These are phyloP conservation scores for Condylura cristata DNA, from an alignment of 2,113 vertebrate species.

Conservation along the genomic window DNA sequence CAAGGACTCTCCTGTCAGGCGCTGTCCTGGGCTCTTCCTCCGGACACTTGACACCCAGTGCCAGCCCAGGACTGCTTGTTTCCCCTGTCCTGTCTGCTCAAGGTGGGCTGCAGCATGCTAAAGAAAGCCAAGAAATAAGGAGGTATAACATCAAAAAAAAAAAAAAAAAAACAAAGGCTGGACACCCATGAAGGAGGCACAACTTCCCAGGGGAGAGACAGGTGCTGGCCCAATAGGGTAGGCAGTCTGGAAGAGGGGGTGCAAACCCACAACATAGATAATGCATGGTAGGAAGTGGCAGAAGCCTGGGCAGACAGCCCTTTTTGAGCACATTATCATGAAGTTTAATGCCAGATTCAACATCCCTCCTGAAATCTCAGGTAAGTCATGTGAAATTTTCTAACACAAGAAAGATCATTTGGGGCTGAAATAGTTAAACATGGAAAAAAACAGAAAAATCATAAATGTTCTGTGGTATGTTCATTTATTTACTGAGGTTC, in stretches of 20 bases:
- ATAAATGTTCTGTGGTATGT: not conserved
- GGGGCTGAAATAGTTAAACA: not conserved
- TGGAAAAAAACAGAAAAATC: not conserved
- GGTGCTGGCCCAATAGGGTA: fast-evolving
- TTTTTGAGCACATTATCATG: not conserved
- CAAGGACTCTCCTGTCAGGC: fast-evolving
- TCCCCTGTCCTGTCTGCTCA: not conserved
- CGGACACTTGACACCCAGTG: fast-evolving
- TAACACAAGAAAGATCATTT: not conserved
- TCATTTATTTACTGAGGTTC: not conserved
- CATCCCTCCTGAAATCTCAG: not conserved
- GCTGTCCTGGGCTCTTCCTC: fast-evolving
- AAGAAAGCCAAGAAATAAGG: not conserved
- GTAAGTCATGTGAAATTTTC: not conserved
- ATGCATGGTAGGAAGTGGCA: not conserved
- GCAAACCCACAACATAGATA: not conserved
- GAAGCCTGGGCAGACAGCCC: not conserved
- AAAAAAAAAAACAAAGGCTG: too few relatives aligned
- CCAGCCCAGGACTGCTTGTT: not conserved
- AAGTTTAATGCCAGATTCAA: not conserved
- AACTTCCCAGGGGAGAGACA: fast-evolving
- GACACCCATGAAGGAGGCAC: not conserved
- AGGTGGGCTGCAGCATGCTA: too few relatives aligned
- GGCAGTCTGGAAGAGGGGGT: not conserved
- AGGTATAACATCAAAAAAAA: fast-evolving